phyloP scores from a whole-genome alignment of 1,140 invertebrate genomes.

The Luehdorfia chinensis region DNA sequence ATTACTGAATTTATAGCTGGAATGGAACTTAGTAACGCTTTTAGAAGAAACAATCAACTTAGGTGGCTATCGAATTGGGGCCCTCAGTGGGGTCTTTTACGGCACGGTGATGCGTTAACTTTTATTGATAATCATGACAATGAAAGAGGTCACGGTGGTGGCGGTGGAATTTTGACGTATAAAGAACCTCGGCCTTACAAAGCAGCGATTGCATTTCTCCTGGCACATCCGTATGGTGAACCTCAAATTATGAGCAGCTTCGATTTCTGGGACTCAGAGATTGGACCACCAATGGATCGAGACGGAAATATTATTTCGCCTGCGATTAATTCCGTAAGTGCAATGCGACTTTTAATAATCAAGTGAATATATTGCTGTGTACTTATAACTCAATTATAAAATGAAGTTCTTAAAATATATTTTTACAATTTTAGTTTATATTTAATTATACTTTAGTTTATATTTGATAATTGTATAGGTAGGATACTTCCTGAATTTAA shows the following conservation, averaged over 20 bases:
- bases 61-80: conserved; percentile 76
- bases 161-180: conserved; percentile 79
- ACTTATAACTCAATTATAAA: background rate
- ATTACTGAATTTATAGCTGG: conserved; percentile 85
- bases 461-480: too few species aligned
- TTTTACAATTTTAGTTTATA: too few species aligned
- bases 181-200: conserved; percentile 80
- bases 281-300: conserved; percentile 80
- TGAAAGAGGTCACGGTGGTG: conserved; percentile 79
- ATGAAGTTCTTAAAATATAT: background rate
- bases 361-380: too few species aligned
- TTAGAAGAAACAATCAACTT: conserved; percentile 61
- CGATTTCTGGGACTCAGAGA: conserved; percentile 76
- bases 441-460: too few species aligned
- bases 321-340: conserved; percentile 76
- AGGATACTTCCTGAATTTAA: too few species aligned
- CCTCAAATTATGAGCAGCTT: conserved; percentile 90
- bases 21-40: conserved; percentile 61
- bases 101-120: conserved; percentile 77
- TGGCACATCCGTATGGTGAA: conserved; percentile 89
- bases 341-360: conserved; percentile 3
- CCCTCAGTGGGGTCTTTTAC: conserved; percentile 78
- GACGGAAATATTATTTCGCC: conserved; percentile 82
- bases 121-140: conserved; percentile 83
- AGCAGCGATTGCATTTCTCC: conserved; percentile 86